Evolutionary conservation across 1,140 invertebrate genomes (phyloP).

Genomic region (Leptoteleia sp.): DNA sequence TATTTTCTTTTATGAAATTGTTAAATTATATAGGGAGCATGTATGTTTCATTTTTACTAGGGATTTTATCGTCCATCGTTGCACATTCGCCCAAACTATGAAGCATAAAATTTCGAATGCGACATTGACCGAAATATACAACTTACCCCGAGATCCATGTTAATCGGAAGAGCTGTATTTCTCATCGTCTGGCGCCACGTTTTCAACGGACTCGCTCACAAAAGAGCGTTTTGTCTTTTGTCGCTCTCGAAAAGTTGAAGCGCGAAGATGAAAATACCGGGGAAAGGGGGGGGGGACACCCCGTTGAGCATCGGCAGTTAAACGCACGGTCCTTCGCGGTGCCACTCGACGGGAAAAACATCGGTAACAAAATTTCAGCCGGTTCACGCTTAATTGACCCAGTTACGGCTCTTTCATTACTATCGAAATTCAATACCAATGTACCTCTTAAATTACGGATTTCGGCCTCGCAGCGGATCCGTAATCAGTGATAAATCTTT

Average conservation of each 20-base stretch:
- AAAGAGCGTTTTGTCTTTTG: slow-evolving; percentile 31
- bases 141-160: too few species aligned
- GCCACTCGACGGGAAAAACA: too few species aligned
- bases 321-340: slow-evolving; percentile 18
- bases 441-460: slow-evolving; percentile 35
- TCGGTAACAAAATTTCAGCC: too few species aligned
- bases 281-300: background rate
- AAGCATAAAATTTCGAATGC: too few species aligned
- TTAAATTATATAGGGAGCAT: too few species aligned
- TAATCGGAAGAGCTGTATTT: slow-evolving; percentile 45
- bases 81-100: too few species aligned
- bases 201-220: slow-evolving; percentile 26
- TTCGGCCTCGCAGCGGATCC: slow-evolving; percentile 16
- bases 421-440: slow-evolving; percentile 7
- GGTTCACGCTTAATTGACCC: slow-evolving; percentile 28
- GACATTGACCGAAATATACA: too few species aligned
- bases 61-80: too few species aligned
- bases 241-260: slow-evolving; percentile 23
- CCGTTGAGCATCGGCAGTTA: slow-evolving; percentile 12
- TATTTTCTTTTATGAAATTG: too few species aligned
- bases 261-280: slow-evolving; percentile 11
- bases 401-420: slow-evolving; percentile 18
- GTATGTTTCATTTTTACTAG: too few species aligned
- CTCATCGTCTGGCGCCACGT: slow-evolving; percentile 2
- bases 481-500: slow-evolving; percentile 39